Evolutionary conservation across 2,797 vertebrate species (phyloP), one percentile per base, ranked within the genome.

Genomic region (Sebastes ruberrimus): DNA sequence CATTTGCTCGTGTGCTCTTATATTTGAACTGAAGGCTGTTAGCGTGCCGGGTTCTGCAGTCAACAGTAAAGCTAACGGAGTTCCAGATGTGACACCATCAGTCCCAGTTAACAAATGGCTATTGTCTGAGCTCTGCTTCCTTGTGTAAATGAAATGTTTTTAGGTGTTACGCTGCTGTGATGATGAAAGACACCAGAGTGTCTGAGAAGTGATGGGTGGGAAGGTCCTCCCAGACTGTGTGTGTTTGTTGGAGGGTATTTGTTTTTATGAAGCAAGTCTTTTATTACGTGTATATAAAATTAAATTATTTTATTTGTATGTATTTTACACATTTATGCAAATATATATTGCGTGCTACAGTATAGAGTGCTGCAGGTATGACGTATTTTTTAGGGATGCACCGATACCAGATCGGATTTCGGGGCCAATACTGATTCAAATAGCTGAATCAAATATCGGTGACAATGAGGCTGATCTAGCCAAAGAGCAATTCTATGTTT

Each of bases 71-170:
- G 68, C 28, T 57, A 74, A 74, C 62, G n/a, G 20, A 71, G 63
- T 66, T 81, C 22, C 71, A 81, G 65, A 86, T 80, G 74, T 80
- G 77, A 61, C 66, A 61, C 49, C 59, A 20, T 56, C 67, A 69
- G 62, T 59, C 56, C 35, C 67, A 35, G 60, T 68, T 86, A 87
- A 89, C 69, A 89, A 86, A 80, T 66, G 80, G 60, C 67, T 78
- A 53, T 74, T 76, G 88, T 86, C 59, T 85, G 61, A 67, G 56
- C 74, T 84, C 61, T 69, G 49, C 76, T 74, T 86, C 62, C 32
- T 72, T n/a, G 57, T 78, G 85, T 81, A 85, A 86, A 85, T 82
- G 52, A 89, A 88, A 86, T 68, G 38, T 82, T 86, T 73, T 71
- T 75, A 70, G 49, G 78, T 70, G 82, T 69, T 79, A 53, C 72